Percentiles rank a stretch among this genome's conserved stretches.
These are phyloP conservation scores for Diarsia rubi DNA, from an alignment of 2,888 invertebrate species.

Conservation along the genomic window DNA sequence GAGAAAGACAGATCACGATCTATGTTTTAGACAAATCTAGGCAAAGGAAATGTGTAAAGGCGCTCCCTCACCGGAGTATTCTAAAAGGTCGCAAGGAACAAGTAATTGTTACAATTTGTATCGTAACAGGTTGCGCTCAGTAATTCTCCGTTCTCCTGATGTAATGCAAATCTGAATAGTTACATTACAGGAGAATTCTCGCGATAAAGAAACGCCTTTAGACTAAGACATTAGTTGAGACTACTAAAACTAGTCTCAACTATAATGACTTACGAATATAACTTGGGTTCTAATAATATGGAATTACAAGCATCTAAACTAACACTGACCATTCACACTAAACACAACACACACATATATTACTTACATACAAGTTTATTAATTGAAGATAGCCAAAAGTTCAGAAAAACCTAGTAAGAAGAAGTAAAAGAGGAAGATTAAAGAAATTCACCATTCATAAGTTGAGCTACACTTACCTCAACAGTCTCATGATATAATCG, in stretches of 20 bases:
- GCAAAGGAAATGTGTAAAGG: neutral
- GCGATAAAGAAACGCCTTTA: neutral
- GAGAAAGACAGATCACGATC: neutral
- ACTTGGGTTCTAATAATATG: neutral
- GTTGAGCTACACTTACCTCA: slow-evolving; percentile 92
- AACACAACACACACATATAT: slow-evolving; percentile 7
- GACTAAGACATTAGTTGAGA: neutral
- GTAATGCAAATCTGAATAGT: neutral
- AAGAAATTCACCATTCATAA: slow-evolving; percentile 1
- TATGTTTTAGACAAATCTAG: neutral
- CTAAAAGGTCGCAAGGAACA: neutral
- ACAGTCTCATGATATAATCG: slow-evolving; percentile 96
- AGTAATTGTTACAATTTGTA: neutral
- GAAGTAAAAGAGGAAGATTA: slow-evolving; percentile 2
- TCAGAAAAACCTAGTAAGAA: slow-evolving; percentile 9
- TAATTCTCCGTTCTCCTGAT: neutral
- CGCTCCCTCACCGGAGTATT: neutral
- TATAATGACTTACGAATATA: neutral
- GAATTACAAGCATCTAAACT: neutral
- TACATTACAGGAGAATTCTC: neutral
- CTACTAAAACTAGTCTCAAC: neutral
- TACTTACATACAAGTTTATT: slow-evolving; percentile 5
- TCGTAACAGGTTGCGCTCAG: neutral
- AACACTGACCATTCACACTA: slow-evolving; percentile 9
- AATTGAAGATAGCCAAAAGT: slow-evolving; percentile 7